These are phyloP conservation scores for Drosophila birchii DNA, from an alignment of 2,888 invertebrate species.

Conservation along the genomic window DNA sequence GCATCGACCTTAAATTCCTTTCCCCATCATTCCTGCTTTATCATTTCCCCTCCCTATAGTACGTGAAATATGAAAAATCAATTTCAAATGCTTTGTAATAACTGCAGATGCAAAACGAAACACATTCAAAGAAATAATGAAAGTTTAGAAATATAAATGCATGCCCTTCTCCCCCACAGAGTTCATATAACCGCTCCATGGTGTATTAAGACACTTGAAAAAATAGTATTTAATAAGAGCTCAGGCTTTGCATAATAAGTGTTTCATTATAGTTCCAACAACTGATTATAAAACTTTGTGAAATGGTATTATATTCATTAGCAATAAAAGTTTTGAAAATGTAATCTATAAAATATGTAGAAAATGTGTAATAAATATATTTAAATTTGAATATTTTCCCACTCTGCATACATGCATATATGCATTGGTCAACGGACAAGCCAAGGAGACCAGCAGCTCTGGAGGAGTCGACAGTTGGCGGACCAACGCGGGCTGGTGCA, in stretches of 20 bases:
- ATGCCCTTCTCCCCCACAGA: constrained; percentile 29
- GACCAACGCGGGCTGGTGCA: constrained; percentile 20
- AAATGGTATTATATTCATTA: too few relatives aligned
- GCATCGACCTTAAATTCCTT: background rate
- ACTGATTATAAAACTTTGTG: too few relatives aligned
- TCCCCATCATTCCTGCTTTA: background rate
- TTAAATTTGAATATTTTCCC: background rate
- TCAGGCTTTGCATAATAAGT: background rate
- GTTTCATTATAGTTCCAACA: background rate
- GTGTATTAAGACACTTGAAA: constrained; percentile 1
- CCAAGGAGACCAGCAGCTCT: constrained; percentile 2
- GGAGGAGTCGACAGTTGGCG: constrained; percentile 6
- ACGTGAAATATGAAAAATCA: constrained; percentile 67
- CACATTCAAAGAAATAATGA: constrained; percentile 25
- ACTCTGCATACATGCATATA: background rate
- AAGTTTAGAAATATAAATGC: constrained; percentile 11
- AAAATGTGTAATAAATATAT: background rate
- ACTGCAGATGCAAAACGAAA: constrained; percentile 45
- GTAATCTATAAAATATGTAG: background rate
- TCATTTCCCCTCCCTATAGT: background rate
- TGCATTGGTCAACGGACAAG: constrained; percentile 30
- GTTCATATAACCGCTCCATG: constrained; percentile 30
- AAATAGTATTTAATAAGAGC: background rate
- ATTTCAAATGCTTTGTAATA: constrained; percentile 58
- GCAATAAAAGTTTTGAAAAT: background rate